Evolutionary conservation across 2,888 invertebrate species (phyloP).

Genomic region (Mystacides longicornis): DNA sequence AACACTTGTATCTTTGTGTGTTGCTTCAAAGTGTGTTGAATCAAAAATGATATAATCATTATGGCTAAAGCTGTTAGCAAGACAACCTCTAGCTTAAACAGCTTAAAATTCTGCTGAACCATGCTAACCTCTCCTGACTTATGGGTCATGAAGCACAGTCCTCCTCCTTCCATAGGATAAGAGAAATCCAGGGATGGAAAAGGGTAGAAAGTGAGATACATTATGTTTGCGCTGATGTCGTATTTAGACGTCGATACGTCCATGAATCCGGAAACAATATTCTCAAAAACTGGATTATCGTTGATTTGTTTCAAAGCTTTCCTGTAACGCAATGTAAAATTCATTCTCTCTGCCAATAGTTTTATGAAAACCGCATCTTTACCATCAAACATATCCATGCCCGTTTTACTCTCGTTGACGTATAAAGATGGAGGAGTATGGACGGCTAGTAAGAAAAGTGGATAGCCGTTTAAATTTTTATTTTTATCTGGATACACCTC

Average conservation of each 20-base stretch:
- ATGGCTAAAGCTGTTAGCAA: not conserved
- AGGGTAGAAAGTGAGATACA: slow-evolving; percentile 15
- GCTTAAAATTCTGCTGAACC: not conserved
- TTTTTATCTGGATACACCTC: slow-evolving; percentile 26
- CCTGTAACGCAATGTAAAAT: slow-evolving; percentile 30
- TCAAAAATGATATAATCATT: not conserved
- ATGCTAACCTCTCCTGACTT: not conserved
- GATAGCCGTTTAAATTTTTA: slow-evolving; percentile 31
- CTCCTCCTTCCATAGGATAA: slow-evolving; percentile 20
- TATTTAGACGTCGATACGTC: slow-evolving; percentile 22
- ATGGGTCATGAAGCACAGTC: slow-evolving; percentile 21
- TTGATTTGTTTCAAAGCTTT: not conserved
- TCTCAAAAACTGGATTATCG: slow-evolving; percentile 1
- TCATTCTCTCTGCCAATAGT: slow-evolving; percentile 31
- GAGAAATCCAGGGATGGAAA: slow-evolving; percentile 13
- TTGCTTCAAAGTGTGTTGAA: not conserved
- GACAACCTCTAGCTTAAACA: too few relatives aligned
- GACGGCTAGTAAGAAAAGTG: slow-evolving; percentile 30
- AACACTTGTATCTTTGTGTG: not conserved
- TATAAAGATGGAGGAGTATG: slow-evolving; percentile 30
- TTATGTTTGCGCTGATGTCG: slow-evolving; percentile 7
- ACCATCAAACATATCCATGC: slow-evolving; percentile 28
- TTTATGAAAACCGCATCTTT: slow-evolving; percentile 33
- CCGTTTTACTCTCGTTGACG: slow-evolving; percentile 24
- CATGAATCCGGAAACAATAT: slow-evolving; percentile 22